These are phyloP conservation scores for Neostethus bicornis DNA, from an alignment of 2,797 vertebrate species.

Conservation along the genomic window DNA sequence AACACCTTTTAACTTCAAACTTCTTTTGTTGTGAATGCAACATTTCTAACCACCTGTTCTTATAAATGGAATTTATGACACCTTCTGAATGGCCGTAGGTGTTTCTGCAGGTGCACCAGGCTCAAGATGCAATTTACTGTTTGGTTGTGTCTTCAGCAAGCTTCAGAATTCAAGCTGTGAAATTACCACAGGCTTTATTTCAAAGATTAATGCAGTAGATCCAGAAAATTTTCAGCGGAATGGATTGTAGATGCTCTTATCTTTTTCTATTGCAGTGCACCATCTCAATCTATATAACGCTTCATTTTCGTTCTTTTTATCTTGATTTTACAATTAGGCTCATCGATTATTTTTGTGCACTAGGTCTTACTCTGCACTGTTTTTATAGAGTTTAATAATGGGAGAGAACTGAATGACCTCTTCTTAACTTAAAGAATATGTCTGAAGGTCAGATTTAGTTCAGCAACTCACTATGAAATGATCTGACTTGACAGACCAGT, in stretches of 20 bases:
- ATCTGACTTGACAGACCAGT: background rate
- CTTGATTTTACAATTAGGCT: background rate
- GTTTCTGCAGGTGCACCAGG: conserved; percentile 2
- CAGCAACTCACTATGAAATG: conserved; percentile 19
- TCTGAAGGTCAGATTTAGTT: conserved; percentile 20
- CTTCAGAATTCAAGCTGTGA: background rate
- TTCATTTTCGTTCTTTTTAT: background rate
- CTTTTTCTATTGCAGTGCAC: background rate
- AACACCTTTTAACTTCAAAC: background rate
- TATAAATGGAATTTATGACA: background rate
- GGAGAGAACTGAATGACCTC: background rate
- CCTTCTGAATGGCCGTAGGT: conserved; percentile 3
- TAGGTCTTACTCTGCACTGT: background rate
- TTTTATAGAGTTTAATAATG: background rate
- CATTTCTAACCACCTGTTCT: background rate
- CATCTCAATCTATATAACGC: background rate
- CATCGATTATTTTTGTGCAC: background rate
- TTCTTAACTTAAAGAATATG: background rate
- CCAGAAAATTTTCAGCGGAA: background rate
- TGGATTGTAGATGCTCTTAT: background rate
- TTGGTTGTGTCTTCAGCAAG: background rate
- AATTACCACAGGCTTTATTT: background rate
- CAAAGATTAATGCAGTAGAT: background rate
- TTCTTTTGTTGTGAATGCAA: background rate
- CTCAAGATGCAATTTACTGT: background rate